Percentiles rank a stretch among this genome's conserved stretches.
Conservation (phyloP, 2,888 invertebrate genomes). For the Chaetogeoica ovagalla region DNA sequence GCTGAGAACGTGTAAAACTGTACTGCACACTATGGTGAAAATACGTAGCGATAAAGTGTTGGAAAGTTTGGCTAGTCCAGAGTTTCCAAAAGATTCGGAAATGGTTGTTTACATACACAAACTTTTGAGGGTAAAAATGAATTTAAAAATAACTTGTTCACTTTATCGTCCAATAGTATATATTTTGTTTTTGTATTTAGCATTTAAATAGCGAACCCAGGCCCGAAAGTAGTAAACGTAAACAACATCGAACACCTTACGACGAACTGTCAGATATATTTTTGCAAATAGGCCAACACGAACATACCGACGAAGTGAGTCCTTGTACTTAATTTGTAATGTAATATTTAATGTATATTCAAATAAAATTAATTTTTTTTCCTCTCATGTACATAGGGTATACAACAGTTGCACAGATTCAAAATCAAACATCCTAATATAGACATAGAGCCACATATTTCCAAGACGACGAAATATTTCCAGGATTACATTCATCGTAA, state of each 20-base stretch:
- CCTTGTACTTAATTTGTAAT: not conserved
- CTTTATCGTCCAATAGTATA: not conserved
- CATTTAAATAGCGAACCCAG: slow-evolving; percentile 44
- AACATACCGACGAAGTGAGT: slow-evolving; percentile 43
- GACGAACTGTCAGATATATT: slow-evolving; percentile 43
- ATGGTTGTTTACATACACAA: slow-evolving; percentile 82
- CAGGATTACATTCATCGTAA: slow-evolving; percentile 83
- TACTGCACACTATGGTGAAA: slow-evolving; percentile 88
- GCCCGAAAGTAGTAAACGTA: slow-evolving; percentile 47
- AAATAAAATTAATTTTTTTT: too few relatives aligned
- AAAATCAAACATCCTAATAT: slow-evolving; percentile 77
- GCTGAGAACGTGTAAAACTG: slow-evolving; percentile 84
- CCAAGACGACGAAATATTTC: slow-evolving; percentile 73
- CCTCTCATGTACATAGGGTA: slow-evolving; percentile 64
- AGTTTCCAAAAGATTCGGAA: slow-evolving; percentile 72
- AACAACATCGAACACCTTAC: slow-evolving; percentile 42
- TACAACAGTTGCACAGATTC: slow-evolving; percentile 79
- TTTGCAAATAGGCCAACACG: slow-evolving; percentile 36
- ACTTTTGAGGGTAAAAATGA: slow-evolving; percentile 69
- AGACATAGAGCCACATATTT: slow-evolving; percentile 81
- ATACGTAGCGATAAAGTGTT: slow-evolving; percentile 79
- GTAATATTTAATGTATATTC: too few relatives aligned
- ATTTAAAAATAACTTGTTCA: not conserved
- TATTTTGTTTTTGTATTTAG: not conserved
- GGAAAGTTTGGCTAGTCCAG: slow-evolving; percentile 69